Base-by-base conservation (phyloP, 2,113 vertebrate species). In the Calypte anna region DNA sequence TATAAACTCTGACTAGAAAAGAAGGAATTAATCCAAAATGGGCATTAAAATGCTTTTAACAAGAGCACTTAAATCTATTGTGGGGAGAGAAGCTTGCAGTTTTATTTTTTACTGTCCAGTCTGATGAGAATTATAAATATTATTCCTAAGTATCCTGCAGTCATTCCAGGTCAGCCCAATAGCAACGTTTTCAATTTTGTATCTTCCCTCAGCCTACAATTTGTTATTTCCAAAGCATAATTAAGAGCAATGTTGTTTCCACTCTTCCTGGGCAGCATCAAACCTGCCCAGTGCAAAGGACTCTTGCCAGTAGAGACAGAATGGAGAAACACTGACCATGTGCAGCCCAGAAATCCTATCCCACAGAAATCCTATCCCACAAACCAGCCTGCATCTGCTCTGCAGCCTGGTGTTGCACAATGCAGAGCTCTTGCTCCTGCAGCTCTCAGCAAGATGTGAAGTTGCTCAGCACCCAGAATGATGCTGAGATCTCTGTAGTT, bases 1-100 rank as follows among this genome's bases (percentile, higher is more conserved):
- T 91, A 74, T 57, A 93, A 96, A 95, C 82, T 78, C 68, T 77
- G 91, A 54, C 86, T 96, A 17, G 79, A 96, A 97, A 94, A 59
- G 57, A 79, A 95, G 87, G 55, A 92, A 78, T 74, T 22, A 92
- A 78, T 90, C 62, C 63, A 64, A 68, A 55, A 23, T 88, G 68
- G 67, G 20, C 85, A 77, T 80, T 82, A 91, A 93, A 75, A 66
- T 33, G 16, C 61, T 90, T 79, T 81, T 92, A 28, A 90, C 92
- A 81, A 73, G 4, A 89, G 24, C 64, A 54, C 25, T 92, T 75
- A 86, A 91, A 46, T 44, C 10, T 90, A 30, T 61, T 94, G 64
- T 92, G 73, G 38, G 43, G 36, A 38, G 36, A 38, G 40, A 40
- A 40, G 40, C 40, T 40, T 40, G 40, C 40, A 40, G 40, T 40